Evolutionary conservation across 2,888 invertebrate genomes (phyloP), one percentile per base, ranked within the genome.

Genomic region (Cantharis rustica): DNA sequence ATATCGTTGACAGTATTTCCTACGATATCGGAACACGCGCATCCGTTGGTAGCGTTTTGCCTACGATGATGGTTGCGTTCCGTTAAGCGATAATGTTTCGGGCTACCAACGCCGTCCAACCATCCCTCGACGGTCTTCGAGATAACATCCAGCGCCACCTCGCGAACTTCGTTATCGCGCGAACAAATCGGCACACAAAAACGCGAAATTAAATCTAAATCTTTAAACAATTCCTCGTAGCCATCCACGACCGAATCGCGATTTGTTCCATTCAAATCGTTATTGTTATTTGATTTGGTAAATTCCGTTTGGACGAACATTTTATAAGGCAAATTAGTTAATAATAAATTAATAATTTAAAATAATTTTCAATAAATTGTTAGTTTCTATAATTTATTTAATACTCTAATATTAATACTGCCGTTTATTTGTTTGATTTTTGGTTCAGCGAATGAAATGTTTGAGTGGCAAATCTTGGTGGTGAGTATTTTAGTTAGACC

Each of bases 131-230:
- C 89, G 66, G 90, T 90, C 79, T 88, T 89, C 80, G 89, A 89
- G 75, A 90, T 90, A 61, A 88, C 89, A 70, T 89, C 89, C 82
- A 90, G 83, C 16, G 90, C 90, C 79, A 90, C 84, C 73, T 90
- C 89, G 76, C 90, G 86, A 27, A 89, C 89, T 72, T 89, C 85
- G 80, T 89, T 89, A 84, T 90, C 90, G 75, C 90, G 88, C 78
- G 89, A 90, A 84, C 90, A 90, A 78, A 90, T 87, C 77, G 90
- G 90, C 84, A 90, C 88, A 84, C 90, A 88, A 83, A 90, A 90
- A 80, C 89, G 86, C 83, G 88, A 89, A 79, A 90, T 89, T 80
- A 89, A 83, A 82, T 90, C 90, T 76, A 89, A 86, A 83, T 90
- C 89, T 81, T 84, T 84, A 71, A 85, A 82, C 17, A 86, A 79